Evolutionary conservation across 2,113 vertebrate genomes (phyloP), one percentile per base, ranked within the genome.

Genomic region (Pithys albifrons): DNA sequence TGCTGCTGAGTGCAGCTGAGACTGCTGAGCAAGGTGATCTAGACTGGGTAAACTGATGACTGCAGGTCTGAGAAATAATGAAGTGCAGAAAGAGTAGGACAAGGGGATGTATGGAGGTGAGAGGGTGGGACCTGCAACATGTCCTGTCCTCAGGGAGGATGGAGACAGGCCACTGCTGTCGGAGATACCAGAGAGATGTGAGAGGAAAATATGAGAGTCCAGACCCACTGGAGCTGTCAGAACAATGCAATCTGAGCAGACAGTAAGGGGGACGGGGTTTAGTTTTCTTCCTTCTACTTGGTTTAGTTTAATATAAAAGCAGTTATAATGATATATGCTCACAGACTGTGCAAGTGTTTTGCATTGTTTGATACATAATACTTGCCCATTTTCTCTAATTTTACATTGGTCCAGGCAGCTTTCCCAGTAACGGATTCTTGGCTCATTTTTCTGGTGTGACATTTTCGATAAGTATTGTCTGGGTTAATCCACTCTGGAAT

Each of bases 381-480:
- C 31, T 95, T 87, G 10, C 45, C 28, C 23, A 23, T 91, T 72
- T 91, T 87, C 73, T 89, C 64, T 80, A 11, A 83, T 83, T 93
- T 85, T 89, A 71, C n/a, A 18, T 19, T 55, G 71, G 67, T 66
- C 46, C 90, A 85, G 81, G 78, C 78, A 77, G 74, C 46, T 88
- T 96, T 94, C 55, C 88, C 71, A 67, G 37, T 73, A 88, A 82
- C 11, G 0, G 45, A 49, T 62, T 88, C 64, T 89, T 95, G 95
- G 55, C 88, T 90, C 46, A 4, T 49, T 23, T 88, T 91, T 93
- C 71, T 64, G 59, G 67, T 77, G 48, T 93, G 94, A 74, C 88
- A 71, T 93, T 96, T 94, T 88, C 64, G 67, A 65, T 74, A 88
- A 93, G 51, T 73, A 76, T 88, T 94, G 37, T 91, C 85, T 95